A percentile compares a stretch with the other conserved stretches of the same genome.
Evolutionary conservation across 2,888 invertebrate genomes (phyloP).

Genomic region (Oeneis ivallda): DNA sequence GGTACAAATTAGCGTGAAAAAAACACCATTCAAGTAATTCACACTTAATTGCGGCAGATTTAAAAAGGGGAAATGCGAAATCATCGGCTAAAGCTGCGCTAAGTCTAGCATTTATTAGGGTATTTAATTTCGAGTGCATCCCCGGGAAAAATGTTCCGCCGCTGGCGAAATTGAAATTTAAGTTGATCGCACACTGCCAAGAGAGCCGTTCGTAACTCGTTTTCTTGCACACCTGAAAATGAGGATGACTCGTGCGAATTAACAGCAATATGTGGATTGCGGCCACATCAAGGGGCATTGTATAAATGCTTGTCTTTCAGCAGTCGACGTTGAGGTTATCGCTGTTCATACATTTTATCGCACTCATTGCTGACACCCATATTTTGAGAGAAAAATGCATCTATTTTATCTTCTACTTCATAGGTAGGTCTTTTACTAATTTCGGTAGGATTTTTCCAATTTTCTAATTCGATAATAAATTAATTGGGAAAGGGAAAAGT

Average conservation of each 20-base stretch:
- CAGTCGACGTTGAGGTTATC: too few relatives aligned
- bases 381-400: too few relatives aligned
- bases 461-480: too few relatives aligned
- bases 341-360: background rate
- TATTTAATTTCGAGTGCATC: constrained; percentile 28
- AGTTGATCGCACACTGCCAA: background rate
- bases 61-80: constrained; percentile 28
- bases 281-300: too few relatives aligned
- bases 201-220: background rate
- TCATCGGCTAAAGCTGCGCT: constrained; percentile 28
- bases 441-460: too few relatives aligned
- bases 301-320: too few relatives aligned
- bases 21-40: constrained; percentile 32
- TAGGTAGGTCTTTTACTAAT: too few relatives aligned
- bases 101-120: constrained; percentile 34
- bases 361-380: background rate
- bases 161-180: background rate
- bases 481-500: too few relatives aligned
- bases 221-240: background rate
- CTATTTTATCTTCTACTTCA: too few relatives aligned
- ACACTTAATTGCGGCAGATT: constrained; percentile 33
- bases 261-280: too few relatives aligned
- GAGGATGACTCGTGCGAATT: background rate
- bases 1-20: constrained; percentile 20
- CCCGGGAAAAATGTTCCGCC: constrained; percentile 20